Percentiles rank a stretch among this genome's conserved stretches.
Evolutionary conservation across 2,888 invertebrate species (phyloP).

Genomic region (Ephialtes manifestator): DNA sequence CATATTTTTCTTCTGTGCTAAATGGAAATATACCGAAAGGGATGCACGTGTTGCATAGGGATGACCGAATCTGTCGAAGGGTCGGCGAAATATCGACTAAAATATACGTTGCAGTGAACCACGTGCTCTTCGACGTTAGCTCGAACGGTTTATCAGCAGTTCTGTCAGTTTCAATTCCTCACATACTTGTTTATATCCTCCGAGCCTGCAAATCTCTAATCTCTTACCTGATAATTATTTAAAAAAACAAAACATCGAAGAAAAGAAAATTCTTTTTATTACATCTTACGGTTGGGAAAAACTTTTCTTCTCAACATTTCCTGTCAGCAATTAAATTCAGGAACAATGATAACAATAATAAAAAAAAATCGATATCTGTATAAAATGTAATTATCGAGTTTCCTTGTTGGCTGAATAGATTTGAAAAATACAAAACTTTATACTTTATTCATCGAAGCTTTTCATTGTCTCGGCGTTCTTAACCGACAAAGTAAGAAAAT

Average conservation of each 20-base stretch:
- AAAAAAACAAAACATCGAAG: no score
- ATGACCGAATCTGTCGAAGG: background rate
- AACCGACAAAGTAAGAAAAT: conserved; percentile 9
- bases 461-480: conserved; percentile 9
- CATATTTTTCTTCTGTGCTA: background rate
- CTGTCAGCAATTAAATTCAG: no score
- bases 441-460: background rate
- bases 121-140: conserved; percentile 41
- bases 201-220: no score
- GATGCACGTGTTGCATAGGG: conserved; percentile 8
- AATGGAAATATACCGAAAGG: background rate
- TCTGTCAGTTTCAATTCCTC: background rate
- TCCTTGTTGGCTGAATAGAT: background rate
- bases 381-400: background rate
- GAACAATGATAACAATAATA: no score
- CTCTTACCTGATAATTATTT: no score
- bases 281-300: no score
- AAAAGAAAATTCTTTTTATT: no score
- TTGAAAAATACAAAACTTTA: background rate
- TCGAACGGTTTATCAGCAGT: background rate
- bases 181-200: no score
- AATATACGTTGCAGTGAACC: conserved; percentile 31
- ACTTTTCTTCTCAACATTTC: no score
- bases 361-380: background rate
- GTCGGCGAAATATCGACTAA: background rate